Base-by-base conservation (phyloP, 1,140 invertebrate species). In the Drosophila tani region DNA sequence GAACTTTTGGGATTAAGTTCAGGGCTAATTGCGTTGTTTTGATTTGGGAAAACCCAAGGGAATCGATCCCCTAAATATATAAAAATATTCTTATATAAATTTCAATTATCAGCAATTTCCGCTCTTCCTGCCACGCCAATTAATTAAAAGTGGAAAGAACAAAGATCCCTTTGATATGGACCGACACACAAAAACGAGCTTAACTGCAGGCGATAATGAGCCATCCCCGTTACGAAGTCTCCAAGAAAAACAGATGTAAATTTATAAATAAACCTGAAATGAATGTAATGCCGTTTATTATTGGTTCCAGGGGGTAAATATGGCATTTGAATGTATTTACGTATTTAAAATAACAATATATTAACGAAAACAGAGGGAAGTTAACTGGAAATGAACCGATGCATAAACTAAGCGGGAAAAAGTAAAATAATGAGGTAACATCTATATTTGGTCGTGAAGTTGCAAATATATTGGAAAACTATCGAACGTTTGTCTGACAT, bases 211-310 rank as follows among this genome's bases (percentile, higher is more conserved):
- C 53, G 40, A 43, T 59, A 71, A 73, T 73, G 38, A 41, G 32
- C 5, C 51, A 50, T 14, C 11, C 27, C 59, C 50, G 45, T 41
- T 65, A 50, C 24, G 62, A 49, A 40, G 27, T 38, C 63, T 7
- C 24, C 35, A 69, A 67, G 70, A 75, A 76, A 76, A 76, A 76
- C 74, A 76, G 62, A 76, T 76, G 74, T 53, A 58, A 41, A 40
- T 51, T 51, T 76, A 76, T 53, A 76, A 76, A 76, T 76, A 76
- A 65, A 41, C 41, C 3, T n/a, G 7, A 57, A 59, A 51, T 51
- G 9, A 35, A 57, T 66, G 59, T 32, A 19, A 35, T 40, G 19
- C 14, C 17, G 17, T 67, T 67, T 4, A 27, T 32, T 53, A 53
- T 50, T 24, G 32, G 3, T 6, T 3, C 0, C 19, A 66, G 27